Conservation (phyloP, 1,140 invertebrate genomes). For the Drosophila subobscura region DNA sequence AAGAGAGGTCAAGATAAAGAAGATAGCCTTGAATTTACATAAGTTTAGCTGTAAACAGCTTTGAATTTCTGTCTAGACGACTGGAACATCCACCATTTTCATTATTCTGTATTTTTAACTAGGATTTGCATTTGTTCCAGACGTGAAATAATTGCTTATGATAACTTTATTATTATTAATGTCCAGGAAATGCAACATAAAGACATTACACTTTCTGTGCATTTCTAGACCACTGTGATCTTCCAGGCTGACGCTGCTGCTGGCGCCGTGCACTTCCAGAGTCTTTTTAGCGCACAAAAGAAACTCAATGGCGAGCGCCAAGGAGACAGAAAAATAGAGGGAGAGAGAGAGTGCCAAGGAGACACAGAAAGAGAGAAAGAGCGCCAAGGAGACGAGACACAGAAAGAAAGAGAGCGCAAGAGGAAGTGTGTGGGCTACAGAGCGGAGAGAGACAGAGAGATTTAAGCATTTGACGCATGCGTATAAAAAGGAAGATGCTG, state of each 20-base stretch:
- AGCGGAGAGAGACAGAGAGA: not conserved
- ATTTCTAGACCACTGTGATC: slow-evolving; percentile 7
- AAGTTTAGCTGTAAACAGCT: not conserved
- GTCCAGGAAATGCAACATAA: too few species aligned
- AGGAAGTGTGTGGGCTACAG: not conserved
- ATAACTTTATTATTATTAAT: too few species aligned
- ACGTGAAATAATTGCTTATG: too few species aligned
- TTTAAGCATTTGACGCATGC: slow-evolving; percentile 23
- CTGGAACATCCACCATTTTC: too few species aligned
- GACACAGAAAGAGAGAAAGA: not conserved
- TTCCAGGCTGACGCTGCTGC: slow-evolving; percentile 12
- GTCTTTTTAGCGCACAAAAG: slow-evolving; percentile 14
- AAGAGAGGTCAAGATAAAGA: too few species aligned
- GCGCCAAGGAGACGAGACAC: not conserved
- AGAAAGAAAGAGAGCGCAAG: not conserved
- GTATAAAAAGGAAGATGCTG: not conserved
- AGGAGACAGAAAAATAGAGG: slow-evolving; percentile 16
- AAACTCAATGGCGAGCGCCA: slow-evolving; percentile 22
- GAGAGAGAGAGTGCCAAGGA: slow-evolving; percentile 5
- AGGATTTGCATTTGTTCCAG: too few species aligned
- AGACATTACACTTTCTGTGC: too few species aligned
- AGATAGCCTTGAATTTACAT: not conserved
- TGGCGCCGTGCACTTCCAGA: slow-evolving; percentile 24
- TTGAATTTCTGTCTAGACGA: not conserved
- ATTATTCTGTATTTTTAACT: too few species aligned